Evolutionary conservation across 1,140 invertebrate genomes (phyloP).

Genomic region (Brachionus manjavacas): DNA sequence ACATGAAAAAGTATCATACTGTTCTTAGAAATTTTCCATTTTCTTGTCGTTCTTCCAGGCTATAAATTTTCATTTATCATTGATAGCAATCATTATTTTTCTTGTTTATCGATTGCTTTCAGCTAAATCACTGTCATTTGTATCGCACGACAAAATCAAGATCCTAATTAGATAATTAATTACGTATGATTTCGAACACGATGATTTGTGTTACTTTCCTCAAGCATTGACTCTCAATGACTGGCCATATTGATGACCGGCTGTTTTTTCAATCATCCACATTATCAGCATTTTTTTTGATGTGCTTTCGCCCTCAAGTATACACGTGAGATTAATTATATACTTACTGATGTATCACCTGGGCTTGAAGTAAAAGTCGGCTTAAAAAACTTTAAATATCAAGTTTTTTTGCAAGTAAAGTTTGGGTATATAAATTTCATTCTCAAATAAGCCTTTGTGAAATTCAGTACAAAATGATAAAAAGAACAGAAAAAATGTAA

Average conservation of each 20-base stretch:
- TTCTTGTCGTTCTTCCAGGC: neutral
- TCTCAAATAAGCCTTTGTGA: too few species aligned
- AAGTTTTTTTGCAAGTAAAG: neutral
- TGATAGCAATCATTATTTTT: neutral
- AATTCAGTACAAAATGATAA: too few species aligned
- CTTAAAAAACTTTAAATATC: neutral
- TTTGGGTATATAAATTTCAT: too few species aligned
- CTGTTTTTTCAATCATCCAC: neutral
- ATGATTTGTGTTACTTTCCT: neutral
- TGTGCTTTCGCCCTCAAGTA: neutral
- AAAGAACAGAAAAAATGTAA: too few species aligned
- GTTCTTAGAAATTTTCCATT: neutral
- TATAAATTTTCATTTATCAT: neutral
- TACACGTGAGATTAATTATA: neutral
- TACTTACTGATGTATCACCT: neutral
- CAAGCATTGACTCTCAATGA: neutral
- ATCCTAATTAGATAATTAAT: slow-evolving; percentile 1
- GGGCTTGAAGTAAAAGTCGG: neutral
- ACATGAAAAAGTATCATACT: neutral
- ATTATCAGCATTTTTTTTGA: neutral
- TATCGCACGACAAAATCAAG: neutral
- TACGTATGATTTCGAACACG: neutral
- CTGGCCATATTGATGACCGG: neutral
- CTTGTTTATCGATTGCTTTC: neutral
- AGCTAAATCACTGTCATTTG: neutral